These are phyloP conservation scores for Xanthorhoe designata DNA, from an alignment of 2,888 invertebrate genomes.

Conservation along the genomic window DNA sequence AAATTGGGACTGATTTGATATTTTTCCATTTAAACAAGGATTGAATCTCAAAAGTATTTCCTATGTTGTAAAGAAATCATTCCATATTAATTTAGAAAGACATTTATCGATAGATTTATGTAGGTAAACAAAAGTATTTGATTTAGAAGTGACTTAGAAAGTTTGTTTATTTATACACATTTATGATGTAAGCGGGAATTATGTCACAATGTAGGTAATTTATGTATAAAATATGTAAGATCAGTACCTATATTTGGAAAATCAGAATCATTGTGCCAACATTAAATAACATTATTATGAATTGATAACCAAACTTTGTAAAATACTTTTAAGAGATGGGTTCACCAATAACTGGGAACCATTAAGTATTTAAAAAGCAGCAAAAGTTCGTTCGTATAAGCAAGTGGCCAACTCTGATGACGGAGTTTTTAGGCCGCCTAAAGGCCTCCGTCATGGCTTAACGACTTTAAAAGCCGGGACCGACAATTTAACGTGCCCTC, in stretches of 20 bases:
- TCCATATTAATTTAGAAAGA: slow-evolving; percentile 11
- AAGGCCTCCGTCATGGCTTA: too few relatives aligned
- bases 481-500: too few relatives aligned
- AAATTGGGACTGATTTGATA: slow-evolving; percentile 15
- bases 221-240: slow-evolving; percentile 5
- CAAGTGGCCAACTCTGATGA: too few relatives aligned
- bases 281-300: not conserved
- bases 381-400: too few relatives aligned
- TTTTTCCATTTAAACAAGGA: slow-evolving; percentile 2
- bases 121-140: slow-evolving; percentile 3
- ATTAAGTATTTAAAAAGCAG: too few relatives aligned
- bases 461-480: too few relatives aligned
- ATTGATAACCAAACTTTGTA: too few relatives aligned
- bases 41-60: slow-evolving; percentile 24
- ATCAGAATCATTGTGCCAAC: not conserved
- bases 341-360: too few relatives aligned
- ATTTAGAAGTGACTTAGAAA: slow-evolving; percentile 9
- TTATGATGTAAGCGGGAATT: slow-evolving; percentile 3
- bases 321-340: too few relatives aligned
- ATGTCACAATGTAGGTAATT: slow-evolving; percentile 12
- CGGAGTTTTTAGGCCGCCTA: too few relatives aligned
- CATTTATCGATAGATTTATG: slow-evolving; percentile 9
- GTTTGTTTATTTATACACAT: not conserved
- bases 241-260: slow-evolving; percentile 2
- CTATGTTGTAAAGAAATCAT: slow-evolving; percentile 16